Conservation (phyloP, 2,797 vertebrate species). For the Hippocampus kuda region DNA sequence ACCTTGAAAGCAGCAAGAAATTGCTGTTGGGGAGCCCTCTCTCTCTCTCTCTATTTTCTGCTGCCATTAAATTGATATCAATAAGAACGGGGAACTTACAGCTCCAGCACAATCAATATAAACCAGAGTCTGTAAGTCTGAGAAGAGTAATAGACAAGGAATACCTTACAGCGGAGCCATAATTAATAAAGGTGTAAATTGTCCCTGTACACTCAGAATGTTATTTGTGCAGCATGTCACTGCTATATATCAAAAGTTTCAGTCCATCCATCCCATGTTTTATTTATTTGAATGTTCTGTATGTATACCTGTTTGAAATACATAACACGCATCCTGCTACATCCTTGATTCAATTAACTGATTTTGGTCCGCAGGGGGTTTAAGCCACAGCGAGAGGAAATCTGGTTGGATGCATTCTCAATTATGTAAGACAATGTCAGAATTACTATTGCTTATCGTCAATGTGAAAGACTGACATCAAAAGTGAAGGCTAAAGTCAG, state of each 20-base stretch:
- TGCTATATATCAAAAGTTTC: background rate
- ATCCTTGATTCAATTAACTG: constrained; percentile 6
- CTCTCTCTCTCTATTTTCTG: background rate
- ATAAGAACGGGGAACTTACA: background rate
- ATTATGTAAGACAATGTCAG: constrained; percentile 1
- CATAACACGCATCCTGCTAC: background rate
- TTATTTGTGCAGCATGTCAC: background rate
- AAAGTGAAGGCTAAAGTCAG: constrained; percentile 21
- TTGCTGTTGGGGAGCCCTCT: background rate
- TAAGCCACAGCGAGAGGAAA: background rate
- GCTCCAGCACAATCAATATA: background rate
- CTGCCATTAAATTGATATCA: background rate
- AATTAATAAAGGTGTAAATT: background rate
- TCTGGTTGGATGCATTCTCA: background rate
- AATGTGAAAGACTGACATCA: constrained; percentile 20
- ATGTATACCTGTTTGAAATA: constrained; percentile 1
- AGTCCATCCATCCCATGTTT: background rate
- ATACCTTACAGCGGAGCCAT: background rate
- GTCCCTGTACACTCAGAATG: background rate
- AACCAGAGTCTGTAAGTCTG: background rate
- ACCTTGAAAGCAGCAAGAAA: background rate
- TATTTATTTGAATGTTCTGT: background rate
- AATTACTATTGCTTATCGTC: background rate
- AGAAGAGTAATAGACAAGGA: background rate
- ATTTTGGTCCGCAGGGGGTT: background rate